Percentiles rank a stretch among this genome's conserved stretches.
Conservation (phyloP, 2,888 invertebrate genomes). For the Spisula solida region DNA sequence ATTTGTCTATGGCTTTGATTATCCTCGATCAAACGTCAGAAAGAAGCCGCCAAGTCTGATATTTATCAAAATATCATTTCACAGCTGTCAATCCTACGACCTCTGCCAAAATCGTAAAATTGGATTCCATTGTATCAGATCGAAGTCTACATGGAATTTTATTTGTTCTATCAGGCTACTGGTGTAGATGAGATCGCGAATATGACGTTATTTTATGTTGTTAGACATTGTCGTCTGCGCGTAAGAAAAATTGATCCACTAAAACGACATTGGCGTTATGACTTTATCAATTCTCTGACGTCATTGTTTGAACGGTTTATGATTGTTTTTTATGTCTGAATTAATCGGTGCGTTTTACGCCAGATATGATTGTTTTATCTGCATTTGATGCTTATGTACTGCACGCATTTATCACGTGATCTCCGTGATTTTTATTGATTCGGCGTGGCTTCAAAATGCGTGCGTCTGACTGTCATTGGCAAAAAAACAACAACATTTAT, state of each 20-base stretch:
- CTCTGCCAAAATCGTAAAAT: constrained; percentile 64
- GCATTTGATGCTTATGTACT: too few species aligned
- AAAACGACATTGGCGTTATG: constrained; percentile 6
- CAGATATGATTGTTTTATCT: neutral
- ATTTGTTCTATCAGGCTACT: constrained; percentile 30
- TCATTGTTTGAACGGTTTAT: neutral
- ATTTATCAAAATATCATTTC: constrained; percentile 65
- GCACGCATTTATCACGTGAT: too few species aligned
- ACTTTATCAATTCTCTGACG: neutral
- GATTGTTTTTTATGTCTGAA: neutral
- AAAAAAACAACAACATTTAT: too few species aligned
- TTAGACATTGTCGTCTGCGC: constrained; percentile 18
- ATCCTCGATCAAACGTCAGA: constrained; percentile 60
- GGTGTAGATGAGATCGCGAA: constrained; percentile 32
- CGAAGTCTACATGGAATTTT: constrained; percentile 37
- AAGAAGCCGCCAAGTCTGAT: constrained; percentile 63
- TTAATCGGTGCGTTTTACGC: neutral
- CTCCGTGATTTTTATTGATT: too few species aligned
- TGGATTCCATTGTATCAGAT: constrained; percentile 61
- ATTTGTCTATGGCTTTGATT: constrained; percentile 57
- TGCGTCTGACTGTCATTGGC: too few species aligned
- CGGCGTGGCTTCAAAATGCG: too few species aligned
- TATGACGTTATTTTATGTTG: constrained; percentile 26
- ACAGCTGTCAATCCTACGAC: constrained; percentile 55
- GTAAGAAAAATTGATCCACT: constrained; percentile 6